phyloP scores from a whole-genome alignment of 2,888 invertebrate genomes.

The Camptogramma bilineatum region DNA sequence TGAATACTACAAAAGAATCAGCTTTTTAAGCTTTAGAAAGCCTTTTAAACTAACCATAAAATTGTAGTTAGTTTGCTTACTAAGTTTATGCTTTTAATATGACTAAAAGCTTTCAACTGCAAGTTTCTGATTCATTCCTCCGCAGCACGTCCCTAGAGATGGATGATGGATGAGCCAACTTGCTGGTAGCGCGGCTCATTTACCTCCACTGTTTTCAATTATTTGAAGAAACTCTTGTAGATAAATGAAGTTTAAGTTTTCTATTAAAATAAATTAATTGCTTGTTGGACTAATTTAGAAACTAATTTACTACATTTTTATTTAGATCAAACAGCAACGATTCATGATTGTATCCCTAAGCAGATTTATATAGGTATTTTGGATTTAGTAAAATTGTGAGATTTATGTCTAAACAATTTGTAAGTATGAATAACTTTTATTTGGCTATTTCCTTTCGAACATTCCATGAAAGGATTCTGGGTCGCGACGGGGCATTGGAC shows the following conservation, averaged over 20 bases:
- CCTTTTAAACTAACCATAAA: background rate
- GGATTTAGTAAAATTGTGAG: no score
- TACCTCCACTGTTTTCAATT: slow-evolving; percentile 18
- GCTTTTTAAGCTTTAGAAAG: no score
- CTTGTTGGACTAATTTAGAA: no score
- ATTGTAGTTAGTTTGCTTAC: slow-evolving; percentile 9
- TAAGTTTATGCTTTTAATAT: slow-evolving; percentile 21
- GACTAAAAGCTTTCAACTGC: slow-evolving; percentile 30
- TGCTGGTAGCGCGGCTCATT: slow-evolving; percentile 21
- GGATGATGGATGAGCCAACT: slow-evolving; percentile 34
- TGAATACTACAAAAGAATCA: no score
- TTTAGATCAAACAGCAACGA: no score
- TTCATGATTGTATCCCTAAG: no score
- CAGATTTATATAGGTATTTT: no score
- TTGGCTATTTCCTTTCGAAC: slow-evolving; percentile 11
- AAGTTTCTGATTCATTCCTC: slow-evolving; percentile 11
- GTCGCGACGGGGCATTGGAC: slow-evolving; percentile 14
- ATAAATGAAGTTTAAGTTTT: no score
- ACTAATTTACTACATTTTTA: no score
- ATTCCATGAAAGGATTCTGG: slow-evolving; percentile 9
- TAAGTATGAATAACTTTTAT: slow-evolving; percentile 2
- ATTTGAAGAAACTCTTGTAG: background rate
- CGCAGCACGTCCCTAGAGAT: slow-evolving; percentile 20
- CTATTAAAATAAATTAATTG: no score
- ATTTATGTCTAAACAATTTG: background rate